Conservation (phyloP, 2,797 vertebrate genomes). For the Picus viridis region DNA sequence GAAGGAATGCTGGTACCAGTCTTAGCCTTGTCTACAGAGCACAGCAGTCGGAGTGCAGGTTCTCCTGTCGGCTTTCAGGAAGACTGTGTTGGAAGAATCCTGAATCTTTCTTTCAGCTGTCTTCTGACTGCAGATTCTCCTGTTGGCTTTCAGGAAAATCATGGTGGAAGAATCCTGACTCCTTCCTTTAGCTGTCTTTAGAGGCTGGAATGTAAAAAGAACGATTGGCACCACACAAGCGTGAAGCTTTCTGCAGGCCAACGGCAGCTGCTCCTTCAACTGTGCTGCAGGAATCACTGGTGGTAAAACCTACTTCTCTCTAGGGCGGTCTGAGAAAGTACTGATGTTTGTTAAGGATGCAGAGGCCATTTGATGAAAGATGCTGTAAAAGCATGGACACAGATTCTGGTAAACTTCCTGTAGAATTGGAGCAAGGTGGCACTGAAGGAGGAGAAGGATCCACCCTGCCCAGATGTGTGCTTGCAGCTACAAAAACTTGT, state of each 20-base stretch:
- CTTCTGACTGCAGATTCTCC: background rate
- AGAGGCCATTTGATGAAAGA: background rate
- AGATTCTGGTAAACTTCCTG: background rate
- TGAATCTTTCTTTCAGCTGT: background rate
- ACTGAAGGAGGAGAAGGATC: background rate
- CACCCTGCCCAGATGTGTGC: fast-evolving
- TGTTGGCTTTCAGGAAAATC: background rate
- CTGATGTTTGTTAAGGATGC: background rate
- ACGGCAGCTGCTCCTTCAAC: background rate
- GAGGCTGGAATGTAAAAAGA: background rate
- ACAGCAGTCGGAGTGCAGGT: background rate
- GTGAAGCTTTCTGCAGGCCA: background rate
- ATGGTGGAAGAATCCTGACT: background rate
- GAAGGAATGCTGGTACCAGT: background rate
- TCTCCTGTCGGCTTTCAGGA: background rate
- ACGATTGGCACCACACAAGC: fast-evolving
- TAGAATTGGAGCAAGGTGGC: background rate
- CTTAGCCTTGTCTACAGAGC: background rate
- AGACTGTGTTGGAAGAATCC: background rate
- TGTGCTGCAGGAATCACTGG: background rate
- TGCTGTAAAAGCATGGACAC: background rate
- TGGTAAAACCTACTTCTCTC: background rate
- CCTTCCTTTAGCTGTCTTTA: background rate
- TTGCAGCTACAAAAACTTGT: background rate
- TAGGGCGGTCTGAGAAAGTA: background rate